Evolutionary conservation across 2,797 vertebrate genomes (phyloP).

Genomic region (Sparidentex hasta): DNA sequence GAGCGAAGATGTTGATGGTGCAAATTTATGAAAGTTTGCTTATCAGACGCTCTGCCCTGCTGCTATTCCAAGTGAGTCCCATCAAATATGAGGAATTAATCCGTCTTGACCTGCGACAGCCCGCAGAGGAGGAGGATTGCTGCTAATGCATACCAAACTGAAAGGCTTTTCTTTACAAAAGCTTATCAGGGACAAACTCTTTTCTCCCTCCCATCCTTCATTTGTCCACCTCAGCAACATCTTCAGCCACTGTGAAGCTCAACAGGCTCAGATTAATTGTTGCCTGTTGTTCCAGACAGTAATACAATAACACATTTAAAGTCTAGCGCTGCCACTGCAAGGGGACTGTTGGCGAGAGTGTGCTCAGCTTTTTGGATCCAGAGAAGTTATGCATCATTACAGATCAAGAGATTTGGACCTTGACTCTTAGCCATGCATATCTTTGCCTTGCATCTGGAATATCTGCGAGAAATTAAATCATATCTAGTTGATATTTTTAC

Average conservation of each 20-base stretch:
- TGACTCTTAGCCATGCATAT: background rate
- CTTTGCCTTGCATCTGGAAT: constrained; percentile 2
- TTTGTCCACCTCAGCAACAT: constrained; percentile 12
- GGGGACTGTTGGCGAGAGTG: background rate
- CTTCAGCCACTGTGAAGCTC: background rate
- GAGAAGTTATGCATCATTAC: background rate
- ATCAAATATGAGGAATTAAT: background rate
- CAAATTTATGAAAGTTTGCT: background rate
- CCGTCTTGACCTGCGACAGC: background rate
- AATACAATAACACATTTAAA: constrained; percentile 1
- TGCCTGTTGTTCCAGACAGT: constrained; percentile 10
- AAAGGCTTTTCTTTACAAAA: constrained; percentile 1
- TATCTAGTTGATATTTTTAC: background rate
- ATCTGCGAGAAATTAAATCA: background rate
- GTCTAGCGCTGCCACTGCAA: background rate
- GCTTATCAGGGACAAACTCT: background rate
- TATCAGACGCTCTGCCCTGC: background rate
- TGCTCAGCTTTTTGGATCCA: background rate
- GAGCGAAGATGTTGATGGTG: constrained; percentile 20
- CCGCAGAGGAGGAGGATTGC: background rate
- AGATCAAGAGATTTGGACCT: background rate
- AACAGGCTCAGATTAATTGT: background rate
- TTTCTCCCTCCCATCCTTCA: background rate
- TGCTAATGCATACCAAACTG: constrained; percentile 11
- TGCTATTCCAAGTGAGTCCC: background rate